A percentile compares a stretch with the other conserved stretches of the same genome.
Conservation (phyloP, 2,113 vertebrate species). For the Mastomys natalensis region DNA sequence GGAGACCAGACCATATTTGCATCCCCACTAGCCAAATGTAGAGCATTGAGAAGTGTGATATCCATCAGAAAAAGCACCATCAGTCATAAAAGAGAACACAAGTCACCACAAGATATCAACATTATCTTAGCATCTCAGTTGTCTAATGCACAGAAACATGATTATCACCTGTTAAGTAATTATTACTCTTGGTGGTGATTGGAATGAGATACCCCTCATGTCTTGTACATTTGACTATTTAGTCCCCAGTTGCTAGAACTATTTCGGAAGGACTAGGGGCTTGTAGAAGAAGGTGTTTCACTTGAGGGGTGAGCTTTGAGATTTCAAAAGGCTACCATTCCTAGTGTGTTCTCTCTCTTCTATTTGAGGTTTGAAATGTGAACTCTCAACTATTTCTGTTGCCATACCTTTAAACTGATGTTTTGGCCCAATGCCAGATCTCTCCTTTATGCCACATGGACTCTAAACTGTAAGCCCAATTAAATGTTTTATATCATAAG, state of each 20-base stretch:
- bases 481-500: neutral
- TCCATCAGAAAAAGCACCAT: neutral
- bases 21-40: neutral
- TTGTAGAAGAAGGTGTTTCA: neutral
- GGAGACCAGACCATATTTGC: neutral
- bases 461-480: neutral
- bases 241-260: neutral
- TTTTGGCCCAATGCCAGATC: no score
- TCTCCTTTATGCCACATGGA: neutral
- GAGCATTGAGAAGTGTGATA: neutral
- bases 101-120: neutral
- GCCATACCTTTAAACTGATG: neutral
- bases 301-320: neutral
- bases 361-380: neutral
- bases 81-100: neutral
- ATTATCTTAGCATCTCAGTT: neutral
- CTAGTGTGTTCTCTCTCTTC: neutral
- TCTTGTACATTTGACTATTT: neutral
- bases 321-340: neutral
- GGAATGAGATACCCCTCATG: neutral
- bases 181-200: neutral
- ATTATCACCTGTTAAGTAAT: neutral
- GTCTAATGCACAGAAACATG: neutral
- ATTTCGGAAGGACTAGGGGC: neutral
- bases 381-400: neutral